Evolutionary conservation across 2,888 invertebrate species (phyloP), one percentile per base, ranked within the genome.

Genomic region (Nowickia ferox): DNA sequence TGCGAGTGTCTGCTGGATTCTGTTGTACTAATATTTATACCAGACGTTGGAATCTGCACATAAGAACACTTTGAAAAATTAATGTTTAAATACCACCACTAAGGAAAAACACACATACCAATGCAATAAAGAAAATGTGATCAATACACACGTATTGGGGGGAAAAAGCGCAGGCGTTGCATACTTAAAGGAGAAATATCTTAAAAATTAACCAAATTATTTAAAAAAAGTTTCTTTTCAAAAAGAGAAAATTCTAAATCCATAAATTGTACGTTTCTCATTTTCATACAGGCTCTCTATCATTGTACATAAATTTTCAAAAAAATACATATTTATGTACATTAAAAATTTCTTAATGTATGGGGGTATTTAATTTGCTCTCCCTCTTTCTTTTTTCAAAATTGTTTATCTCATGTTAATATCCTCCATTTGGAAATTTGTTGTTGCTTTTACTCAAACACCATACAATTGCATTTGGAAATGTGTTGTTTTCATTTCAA

Each of bases 1-100:
- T 93, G 93, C 93, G 93, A 93, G 93, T 93, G 93, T 86, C 89
- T 91, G 90, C 93, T 92, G 92, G 92, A 93, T 89, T 89, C 89
- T 87, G 88, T 83, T 90, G 91, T 89, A 91, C 92, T 92, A 92
- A 91, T 93, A 93, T 93, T 93, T 93, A 93, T 93, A 93, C 91
- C 90, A 90, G 90, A 84, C 84, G 88, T 82, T 83, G 89, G 89
- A 90, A 87, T 89, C 88, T 72, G 89, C 75, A 87, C 88, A 84
- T 86, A 77, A 72, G 88, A 87, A 87, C 80, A 87, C 87, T 89
- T 89, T 48, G 22, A 76, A 81, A 75, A 38, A 78, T 30, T 79
- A 88, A 68, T 57, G 79, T 83, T 87, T 90, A 83, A 88, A 88
- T 88, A 87, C 88, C 80, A 88, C 84, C 15, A 69, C 78, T 3